Conservation (phyloP, 1,140 invertebrate species). For the Drosophila obscura region DNA sequence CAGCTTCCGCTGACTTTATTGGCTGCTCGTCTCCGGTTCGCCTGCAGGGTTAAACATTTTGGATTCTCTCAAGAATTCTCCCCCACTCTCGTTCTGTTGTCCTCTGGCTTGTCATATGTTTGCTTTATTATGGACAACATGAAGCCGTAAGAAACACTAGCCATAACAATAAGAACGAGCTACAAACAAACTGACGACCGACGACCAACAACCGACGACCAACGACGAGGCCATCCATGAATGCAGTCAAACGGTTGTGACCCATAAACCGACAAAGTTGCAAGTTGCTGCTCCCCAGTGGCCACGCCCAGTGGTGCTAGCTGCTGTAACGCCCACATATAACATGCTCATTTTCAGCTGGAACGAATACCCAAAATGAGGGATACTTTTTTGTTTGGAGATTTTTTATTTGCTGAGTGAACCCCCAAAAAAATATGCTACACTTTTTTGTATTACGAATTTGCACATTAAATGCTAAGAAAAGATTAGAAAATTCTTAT, state of each 20-base stretch:
- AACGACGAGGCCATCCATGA: conserved; percentile 11
- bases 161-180: conserved; percentile 73
- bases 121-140: conserved; percentile 74
- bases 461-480: too few relatives aligned
- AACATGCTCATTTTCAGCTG: conserved; percentile 47
- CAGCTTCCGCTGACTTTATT: conserved; percentile 70
- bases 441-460: not conserved
- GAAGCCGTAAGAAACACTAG: conserved; percentile 67
- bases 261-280: conserved; percentile 77
- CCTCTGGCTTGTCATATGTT: conserved; percentile 51
- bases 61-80: conserved; percentile 38
- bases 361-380: not conserved
- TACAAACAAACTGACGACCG: conserved; percentile 34
- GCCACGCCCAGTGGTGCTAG: conserved; percentile 36
- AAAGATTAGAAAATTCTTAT: too few relatives aligned
- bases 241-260: conserved; percentile 71
- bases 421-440: conserved; percentile 7
- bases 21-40: conserved; percentile 51
- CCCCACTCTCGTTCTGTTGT: not conserved
- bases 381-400: too few relatives aligned
- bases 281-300: conserved; percentile 31
- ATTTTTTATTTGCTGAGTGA: not conserved
- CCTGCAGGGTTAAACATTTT: conserved; percentile 58
- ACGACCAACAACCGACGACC: not conserved
- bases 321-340: conserved; percentile 39